These are phyloP conservation scores for Gryllus longicercus DNA, from an alignment of 2,888 invertebrate genomes.

Conservation along the genomic window DNA sequence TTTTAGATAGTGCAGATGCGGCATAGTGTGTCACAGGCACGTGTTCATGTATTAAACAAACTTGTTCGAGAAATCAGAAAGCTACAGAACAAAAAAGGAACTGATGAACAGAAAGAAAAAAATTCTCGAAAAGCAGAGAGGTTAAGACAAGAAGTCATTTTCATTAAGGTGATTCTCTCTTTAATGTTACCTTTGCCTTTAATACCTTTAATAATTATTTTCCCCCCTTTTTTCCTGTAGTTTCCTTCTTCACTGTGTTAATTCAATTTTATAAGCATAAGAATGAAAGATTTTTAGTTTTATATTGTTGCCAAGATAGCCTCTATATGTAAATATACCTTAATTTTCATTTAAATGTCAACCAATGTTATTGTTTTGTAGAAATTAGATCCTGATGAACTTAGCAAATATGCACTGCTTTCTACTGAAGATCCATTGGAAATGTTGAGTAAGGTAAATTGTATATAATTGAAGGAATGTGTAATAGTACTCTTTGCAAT, in stretches of 20 bases:
- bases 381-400: neutral
- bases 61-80: slow-evolving; percentile 40
- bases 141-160: slow-evolving; percentile 35
- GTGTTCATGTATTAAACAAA: slow-evolving; percentile 39
- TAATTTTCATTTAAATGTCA: neutral
- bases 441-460: neutral
- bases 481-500: neutral
- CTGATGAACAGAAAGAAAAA: slow-evolving; percentile 38
- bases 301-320: too few species aligned
- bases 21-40: slow-evolving; percentile 38
- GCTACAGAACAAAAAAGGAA: slow-evolving; percentile 39
- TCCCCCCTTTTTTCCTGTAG: neutral
- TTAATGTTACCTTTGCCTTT: neutral
- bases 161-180: neutral
- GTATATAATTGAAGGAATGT: neutral
- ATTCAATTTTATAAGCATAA: neutral
- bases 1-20: slow-evolving; percentile 40
- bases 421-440: neutral
- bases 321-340: neutral
- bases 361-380: neutral
- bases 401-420: neutral
- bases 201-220: neutral
- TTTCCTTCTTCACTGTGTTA: neutral
- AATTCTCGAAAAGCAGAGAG: slow-evolving; percentile 39
- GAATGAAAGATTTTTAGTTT: neutral